phyloP scores from a whole-genome alignment of 92 coral and sea anemone species.

The Hydrozoanthus gracilis region DNA sequence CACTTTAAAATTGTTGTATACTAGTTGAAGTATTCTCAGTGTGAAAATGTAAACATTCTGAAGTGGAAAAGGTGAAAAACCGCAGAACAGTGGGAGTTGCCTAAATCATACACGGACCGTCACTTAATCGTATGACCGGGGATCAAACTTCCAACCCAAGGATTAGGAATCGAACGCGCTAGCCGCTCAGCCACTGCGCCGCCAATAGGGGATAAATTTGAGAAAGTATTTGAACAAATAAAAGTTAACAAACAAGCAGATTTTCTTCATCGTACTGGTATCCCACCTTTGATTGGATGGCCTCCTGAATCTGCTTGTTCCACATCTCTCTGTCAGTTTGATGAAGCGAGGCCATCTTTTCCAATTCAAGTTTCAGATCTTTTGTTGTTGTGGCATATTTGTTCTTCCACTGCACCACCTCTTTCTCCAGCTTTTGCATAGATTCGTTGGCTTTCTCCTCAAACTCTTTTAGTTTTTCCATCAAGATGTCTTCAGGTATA shows the following conservation, averaged over 20 bases:
- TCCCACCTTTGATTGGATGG: constrained; percentile 11
- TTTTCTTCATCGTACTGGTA: neutral
- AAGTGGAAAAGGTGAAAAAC: too few relatives aligned
- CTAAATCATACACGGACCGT: too few relatives aligned
- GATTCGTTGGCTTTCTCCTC: constrained; percentile 69
- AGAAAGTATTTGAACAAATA: too few relatives aligned
- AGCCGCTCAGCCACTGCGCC: too few relatives aligned
- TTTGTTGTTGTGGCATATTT: constrained; percentile 45
- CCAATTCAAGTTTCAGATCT: constrained; percentile 11
- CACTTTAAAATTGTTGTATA: too few relatives aligned
- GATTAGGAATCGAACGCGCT: too few relatives aligned
- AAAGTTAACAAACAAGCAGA: neutral
- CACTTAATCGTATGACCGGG: too few relatives aligned
- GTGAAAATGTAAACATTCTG: too few relatives aligned
- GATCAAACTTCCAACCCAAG: too few relatives aligned
- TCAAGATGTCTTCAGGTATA: constrained; percentile 73
- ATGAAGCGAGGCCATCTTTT: neutral
- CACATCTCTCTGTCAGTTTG: constrained; percentile 5
- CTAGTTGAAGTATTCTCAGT: too few relatives aligned
- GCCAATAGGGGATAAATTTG: too few relatives aligned
- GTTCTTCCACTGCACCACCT: constrained; percentile 82
- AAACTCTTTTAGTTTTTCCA: constrained; percentile 72
- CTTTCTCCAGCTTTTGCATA: constrained; percentile 70
- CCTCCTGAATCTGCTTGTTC: constrained; percentile 29
- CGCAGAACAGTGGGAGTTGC: too few relatives aligned